Percentiles rank a stretch among this genome's conserved stretches.
Conservation (phyloP, 2,113 vertebrate species). For the Hiodon alosoides region DNA sequence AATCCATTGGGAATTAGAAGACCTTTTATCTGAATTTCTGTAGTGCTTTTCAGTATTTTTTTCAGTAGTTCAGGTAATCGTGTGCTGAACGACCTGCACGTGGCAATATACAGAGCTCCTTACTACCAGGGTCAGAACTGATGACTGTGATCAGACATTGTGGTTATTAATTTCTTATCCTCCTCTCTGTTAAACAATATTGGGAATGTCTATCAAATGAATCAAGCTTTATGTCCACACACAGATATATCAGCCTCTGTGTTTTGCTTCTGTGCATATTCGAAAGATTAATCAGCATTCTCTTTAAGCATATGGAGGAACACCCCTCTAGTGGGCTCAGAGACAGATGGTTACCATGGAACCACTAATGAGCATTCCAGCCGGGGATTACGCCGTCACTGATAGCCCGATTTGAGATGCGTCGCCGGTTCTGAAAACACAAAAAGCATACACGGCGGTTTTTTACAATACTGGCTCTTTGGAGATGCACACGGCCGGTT, state of each 20-base stretch:
- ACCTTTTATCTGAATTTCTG: background rate
- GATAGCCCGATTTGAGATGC: background rate
- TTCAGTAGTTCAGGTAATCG: background rate
- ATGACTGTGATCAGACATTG: background rate
- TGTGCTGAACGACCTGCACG: background rate
- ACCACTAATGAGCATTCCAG: constrained; percentile 7
- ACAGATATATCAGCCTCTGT: background rate
- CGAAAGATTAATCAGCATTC: constrained; percentile 1
- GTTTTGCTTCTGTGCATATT: background rate
- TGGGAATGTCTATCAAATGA: background rate
- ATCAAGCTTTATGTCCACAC: background rate
- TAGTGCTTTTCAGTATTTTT: background rate
- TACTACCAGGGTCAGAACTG: background rate
- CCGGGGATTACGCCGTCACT: constrained; percentile 2
- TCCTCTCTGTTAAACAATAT: background rate
- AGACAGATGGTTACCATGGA: constrained; percentile 6
- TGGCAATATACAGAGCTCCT: background rate
- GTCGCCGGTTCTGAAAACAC: background rate
- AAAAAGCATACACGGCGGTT: background rate
- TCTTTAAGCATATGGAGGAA: constrained; percentile 6
- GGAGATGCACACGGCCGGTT: background rate
- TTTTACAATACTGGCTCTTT: background rate
- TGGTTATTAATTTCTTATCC: background rate
- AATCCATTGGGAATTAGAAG: background rate
- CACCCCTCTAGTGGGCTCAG: background rate